Evolutionary conservation across 2,797 vertebrate species (phyloP).

Genomic region (Squalus acanthias): DNA sequence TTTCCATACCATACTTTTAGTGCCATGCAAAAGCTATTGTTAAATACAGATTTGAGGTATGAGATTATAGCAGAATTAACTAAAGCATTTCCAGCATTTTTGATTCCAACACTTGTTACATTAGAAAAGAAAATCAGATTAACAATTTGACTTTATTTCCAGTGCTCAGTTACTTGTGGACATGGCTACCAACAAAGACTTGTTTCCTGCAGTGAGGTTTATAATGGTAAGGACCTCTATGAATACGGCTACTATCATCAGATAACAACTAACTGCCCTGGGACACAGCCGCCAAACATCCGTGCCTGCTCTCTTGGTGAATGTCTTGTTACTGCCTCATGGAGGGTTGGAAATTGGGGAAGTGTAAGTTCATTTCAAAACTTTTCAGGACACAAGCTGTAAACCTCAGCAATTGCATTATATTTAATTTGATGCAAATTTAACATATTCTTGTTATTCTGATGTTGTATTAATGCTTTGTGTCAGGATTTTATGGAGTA

Average conservation of each 20-base stretch:
- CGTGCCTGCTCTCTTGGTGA: conserved; percentile 68
- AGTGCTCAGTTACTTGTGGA: conserved; percentile 91
- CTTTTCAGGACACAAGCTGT: background rate
- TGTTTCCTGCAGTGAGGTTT: conserved; percentile 90
- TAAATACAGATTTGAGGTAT: background rate
- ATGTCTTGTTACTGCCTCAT: conserved; percentile 66
- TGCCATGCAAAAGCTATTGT: background rate
- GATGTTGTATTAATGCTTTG: background rate
- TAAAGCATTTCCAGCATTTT: background rate
- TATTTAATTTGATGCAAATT: background rate
- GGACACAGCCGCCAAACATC: conserved; percentile 76
- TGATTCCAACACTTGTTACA: background rate
- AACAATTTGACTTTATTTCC: conserved; percentile 35
- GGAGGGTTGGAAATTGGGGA: conserved; percentile 89
- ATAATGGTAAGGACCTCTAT: conserved; percentile 82
- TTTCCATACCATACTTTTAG: background rate
- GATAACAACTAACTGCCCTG: conserved; percentile 73
- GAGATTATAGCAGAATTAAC: background rate
- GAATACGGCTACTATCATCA: conserved; percentile 77
- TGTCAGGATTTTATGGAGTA: background rate
- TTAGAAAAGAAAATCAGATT: background rate
- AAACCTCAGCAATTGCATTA: conserved; percentile 24
- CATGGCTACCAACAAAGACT: conserved; percentile 85
- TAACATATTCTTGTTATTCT: background rate
- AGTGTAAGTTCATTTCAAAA: conserved; percentile 62